Conservation (phyloP, 92 coral and sea anemone species). For the Epizoanthus fatuus region DNA sequence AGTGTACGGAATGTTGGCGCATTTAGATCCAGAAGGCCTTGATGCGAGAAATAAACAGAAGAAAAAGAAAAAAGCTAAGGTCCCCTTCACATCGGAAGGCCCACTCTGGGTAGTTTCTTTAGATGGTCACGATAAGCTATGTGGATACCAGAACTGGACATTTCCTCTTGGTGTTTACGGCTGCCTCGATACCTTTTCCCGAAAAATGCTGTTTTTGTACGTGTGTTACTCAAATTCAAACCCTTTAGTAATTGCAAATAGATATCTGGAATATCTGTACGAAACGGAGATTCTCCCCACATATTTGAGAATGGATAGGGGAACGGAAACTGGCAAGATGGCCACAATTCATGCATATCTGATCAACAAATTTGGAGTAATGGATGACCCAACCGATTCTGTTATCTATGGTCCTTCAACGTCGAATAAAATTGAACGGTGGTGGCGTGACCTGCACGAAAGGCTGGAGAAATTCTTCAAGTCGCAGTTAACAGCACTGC, state of each 20-base stretch:
- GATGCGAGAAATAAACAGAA: conserved; percentile 61
- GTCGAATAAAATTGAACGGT: conserved; percentile 75
- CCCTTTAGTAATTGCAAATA: conserved; percentile 61
- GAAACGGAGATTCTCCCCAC: conserved; percentile 57
- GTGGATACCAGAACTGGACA: conserved; percentile 82
- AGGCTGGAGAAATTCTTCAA: conserved; percentile 64
- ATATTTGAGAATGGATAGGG: conserved; percentile 64
- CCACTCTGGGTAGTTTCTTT: conserved; percentile 71
- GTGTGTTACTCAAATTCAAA: conserved; percentile 72
- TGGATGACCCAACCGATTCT: conserved; percentile 74
- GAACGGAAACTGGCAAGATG: conserved; percentile 88
- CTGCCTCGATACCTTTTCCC: conserved; percentile 71
- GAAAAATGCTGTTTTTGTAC: conserved; percentile 68
- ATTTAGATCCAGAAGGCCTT: conserved; percentile 23
- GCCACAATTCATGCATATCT: conserved; percentile 68
- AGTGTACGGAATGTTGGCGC: too few species aligned
- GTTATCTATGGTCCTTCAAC: conserved; percentile 84
- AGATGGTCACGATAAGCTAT: conserved; percentile 42
- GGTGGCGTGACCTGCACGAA: conserved; percentile 84
- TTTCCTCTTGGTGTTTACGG: conserved; percentile 75
- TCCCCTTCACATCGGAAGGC: conserved; percentile 70
- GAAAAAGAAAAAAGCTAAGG: conserved; percentile 55
- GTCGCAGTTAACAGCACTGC: conserved; percentile 52
- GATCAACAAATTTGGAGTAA: conserved; percentile 53
- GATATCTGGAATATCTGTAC: conserved; percentile 53